Conservation (phyloP, 2,113 vertebrate genomes). For the Agapornis roseicollis region DNA sequence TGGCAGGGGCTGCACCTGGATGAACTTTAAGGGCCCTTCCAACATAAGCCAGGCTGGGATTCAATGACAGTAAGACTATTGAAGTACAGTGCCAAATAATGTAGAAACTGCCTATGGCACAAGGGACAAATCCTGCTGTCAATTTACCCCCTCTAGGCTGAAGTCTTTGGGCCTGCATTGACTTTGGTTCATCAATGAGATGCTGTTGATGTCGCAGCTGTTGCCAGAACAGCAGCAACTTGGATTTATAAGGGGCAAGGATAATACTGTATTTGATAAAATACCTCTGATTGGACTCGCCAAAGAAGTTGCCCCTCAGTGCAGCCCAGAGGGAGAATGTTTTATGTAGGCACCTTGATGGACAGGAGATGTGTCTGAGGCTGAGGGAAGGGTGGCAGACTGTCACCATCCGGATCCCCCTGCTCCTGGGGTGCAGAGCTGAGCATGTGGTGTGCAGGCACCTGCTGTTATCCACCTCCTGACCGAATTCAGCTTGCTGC, state of each 20-base stretch:
- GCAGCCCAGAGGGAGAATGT: not conserved
- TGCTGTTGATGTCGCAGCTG: not conserved
- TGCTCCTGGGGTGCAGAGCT: accelerated
- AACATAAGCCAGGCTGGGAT: not conserved
- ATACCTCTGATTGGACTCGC: not conserved
- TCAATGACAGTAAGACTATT: not conserved
- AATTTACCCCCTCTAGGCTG: not conserved
- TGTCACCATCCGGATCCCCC: accelerated
- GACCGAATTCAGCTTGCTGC: not conserved
- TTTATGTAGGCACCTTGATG: not conserved
- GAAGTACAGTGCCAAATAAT: accelerated
- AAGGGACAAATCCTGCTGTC: not conserved
- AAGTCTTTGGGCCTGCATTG: not conserved
- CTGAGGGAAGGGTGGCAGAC: not conserved
- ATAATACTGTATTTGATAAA: not conserved
- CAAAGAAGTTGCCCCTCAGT: not conserved
- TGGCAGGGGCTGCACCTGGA: not conserved
- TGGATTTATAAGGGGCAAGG: not conserved
- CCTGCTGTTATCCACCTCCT: accelerated
- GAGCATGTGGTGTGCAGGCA: accelerated
- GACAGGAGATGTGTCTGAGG: not conserved
- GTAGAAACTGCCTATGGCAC: no score
- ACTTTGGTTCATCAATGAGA: not conserved
- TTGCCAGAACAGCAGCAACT: not conserved
- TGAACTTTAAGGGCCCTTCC: not conserved